Evolutionary conservation across 1,140 invertebrate genomes (phyloP).

Genomic region (Megathymus violae): DNA sequence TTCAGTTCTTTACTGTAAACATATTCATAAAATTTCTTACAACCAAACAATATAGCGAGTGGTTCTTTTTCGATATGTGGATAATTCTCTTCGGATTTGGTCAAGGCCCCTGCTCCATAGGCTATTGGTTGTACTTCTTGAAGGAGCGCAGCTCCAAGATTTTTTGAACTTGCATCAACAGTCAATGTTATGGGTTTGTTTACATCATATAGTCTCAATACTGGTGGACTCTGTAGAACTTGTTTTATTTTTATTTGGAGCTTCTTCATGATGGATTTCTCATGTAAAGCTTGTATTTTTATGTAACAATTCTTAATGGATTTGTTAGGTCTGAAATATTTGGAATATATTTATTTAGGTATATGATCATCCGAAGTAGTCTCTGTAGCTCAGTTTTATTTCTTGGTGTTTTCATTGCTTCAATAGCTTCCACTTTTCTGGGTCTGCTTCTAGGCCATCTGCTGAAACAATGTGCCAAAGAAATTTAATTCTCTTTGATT

Average conservation of each 20-base stretch:
- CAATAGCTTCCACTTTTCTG: constrained; percentile 55
- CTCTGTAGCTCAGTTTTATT: constrained; percentile 24
- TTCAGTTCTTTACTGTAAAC: no score
- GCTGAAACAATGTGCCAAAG: constrained; percentile 67
- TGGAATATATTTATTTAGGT: constrained; percentile 21
- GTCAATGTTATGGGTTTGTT: constrained; percentile 27
- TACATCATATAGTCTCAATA: constrained; percentile 32
- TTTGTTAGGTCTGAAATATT: constrained; percentile 41
- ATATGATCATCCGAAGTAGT: constrained; percentile 30
- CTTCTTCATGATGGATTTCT: constrained; percentile 39
- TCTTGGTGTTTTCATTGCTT: constrained; percentile 5
- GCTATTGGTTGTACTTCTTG: no score
- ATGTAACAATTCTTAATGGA: constrained; percentile 49
- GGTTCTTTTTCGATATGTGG: background rate
- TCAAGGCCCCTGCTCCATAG: no score
- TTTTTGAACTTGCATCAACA: no score
- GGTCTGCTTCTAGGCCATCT: constrained; percentile 65
- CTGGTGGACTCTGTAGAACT: constrained; percentile 41
- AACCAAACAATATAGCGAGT: no score
- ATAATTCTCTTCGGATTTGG: constrained; percentile 27
- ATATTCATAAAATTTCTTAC: no score
- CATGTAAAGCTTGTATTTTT: constrained; percentile 47
- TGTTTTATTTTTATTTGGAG: constrained; percentile 49
- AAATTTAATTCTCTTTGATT: constrained; percentile 54
- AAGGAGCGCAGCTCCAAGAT: no score